A percentile compares a stretch with the other conserved stretches of the same genome.
Evolutionary conservation across 2,888 invertebrate genomes (phyloP).

Genomic region (Shargacucullia verbasci): DNA sequence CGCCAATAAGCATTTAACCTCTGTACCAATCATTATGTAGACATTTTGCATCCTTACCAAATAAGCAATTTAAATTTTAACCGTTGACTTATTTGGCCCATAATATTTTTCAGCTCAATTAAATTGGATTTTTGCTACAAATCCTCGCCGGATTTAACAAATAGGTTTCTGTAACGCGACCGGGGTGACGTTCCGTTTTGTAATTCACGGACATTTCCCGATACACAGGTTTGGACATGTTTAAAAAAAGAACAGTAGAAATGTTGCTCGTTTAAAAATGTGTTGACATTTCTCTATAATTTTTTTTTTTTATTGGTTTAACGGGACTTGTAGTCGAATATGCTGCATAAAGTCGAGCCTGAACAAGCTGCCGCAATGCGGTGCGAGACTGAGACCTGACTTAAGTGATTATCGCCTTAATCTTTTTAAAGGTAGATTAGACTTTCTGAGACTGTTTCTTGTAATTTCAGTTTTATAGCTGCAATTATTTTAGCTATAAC

Average conservation of each 20-base stretch:
- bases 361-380: conserved; percentile 31
- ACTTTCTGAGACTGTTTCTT: background rate
- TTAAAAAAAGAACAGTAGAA: conserved; percentile 1
- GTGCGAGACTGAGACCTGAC: conserved; percentile 13
- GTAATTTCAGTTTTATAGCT: background rate
- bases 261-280: background rate
- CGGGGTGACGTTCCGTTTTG: conserved; percentile 53
- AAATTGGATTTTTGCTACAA: conserved; percentile 51
- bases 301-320: conserved; percentile 1
- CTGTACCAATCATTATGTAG: too few species aligned
- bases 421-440: conserved; percentile 4
- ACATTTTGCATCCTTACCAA: background rate
- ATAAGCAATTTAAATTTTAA: conserved; percentile 19
- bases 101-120: conserved; percentile 27
- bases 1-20: too few species aligned
- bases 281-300: background rate
- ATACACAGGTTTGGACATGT: conserved; percentile 7
- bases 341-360: conserved; percentile 1
- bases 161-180: conserved; percentile 68
- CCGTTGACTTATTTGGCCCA: conserved; percentile 20
- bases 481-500: background rate
- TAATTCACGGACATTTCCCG: conserved; percentile 19
- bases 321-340: background rate
- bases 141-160: conserved; percentile 62
- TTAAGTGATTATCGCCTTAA: conserved; percentile 13